Conservation (phyloP, 2,888 invertebrate genomes). For the Eilema sororculum region DNA sequence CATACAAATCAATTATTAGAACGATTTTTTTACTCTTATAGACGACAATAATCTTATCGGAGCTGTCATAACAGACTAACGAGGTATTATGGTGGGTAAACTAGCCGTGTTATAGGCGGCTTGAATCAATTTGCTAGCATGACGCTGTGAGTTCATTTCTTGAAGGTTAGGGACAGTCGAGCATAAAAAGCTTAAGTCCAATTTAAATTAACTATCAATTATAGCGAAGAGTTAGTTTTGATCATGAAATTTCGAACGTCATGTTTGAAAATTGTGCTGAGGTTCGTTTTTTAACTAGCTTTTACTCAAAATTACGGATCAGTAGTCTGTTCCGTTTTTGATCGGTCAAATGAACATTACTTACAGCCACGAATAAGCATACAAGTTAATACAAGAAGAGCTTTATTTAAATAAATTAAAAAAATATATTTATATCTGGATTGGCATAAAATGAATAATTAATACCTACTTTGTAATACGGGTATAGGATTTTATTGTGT, state of each 20-base stretch:
- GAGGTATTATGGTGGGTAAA: conserved; percentile 28
- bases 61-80: conserved; percentile 25
- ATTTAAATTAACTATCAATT: background rate
- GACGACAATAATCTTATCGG: conserved; percentile 18
- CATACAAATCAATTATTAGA: conserved; percentile 12
- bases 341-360: background rate
- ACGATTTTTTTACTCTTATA: conserved; percentile 10
- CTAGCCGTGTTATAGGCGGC: conserved; percentile 37
- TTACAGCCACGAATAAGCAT: too few relatives aligned
- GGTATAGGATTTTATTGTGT: too few relatives aligned
- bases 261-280: background rate
- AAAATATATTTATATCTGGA: too few relatives aligned
- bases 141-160: conserved; percentile 55
- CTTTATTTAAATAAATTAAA: too few relatives aligned
- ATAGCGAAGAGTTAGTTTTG: background rate
- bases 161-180: conserved; percentile 50
- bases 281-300: conserved; percentile 3
- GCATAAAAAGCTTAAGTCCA: conserved; percentile 35
- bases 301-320: background rate
- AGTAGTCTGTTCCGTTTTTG: background rate
- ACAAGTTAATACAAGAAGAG: too few relatives aligned
- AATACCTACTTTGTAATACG: too few relatives aligned
- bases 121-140: conserved; percentile 66
- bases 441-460: too few relatives aligned
- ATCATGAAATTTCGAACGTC: background rate